Conservation (phyloP, 2,888 invertebrate species). For the Luffia ferchaultella region DNA sequence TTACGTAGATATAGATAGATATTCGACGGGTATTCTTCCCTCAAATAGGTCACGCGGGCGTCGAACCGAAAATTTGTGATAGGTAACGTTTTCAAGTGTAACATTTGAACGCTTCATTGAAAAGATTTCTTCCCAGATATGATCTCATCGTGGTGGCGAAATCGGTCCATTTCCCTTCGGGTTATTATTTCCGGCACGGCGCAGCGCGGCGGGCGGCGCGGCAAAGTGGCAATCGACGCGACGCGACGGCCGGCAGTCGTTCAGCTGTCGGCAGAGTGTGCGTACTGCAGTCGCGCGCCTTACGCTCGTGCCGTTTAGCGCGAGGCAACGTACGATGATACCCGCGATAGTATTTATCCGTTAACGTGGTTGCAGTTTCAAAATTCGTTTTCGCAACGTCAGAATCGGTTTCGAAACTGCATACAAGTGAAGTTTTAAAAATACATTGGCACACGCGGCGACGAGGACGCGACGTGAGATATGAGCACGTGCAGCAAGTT, state of each 20-base stretch:
- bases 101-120: not conserved
- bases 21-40: too few relatives aligned
- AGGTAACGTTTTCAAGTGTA: too few relatives aligned
- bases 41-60: not conserved
- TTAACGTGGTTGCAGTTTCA: conserved; percentile 9
- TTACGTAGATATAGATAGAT: too few relatives aligned
- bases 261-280: conserved; percentile 46
- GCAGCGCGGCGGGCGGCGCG: conserved; percentile 5
- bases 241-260: conserved; percentile 29
- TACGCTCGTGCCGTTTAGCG: conserved; percentile 15
- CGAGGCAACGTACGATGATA: not conserved
- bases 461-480: conserved; percentile 24
- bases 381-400: too few relatives aligned
- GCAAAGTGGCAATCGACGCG: conserved; percentile 1
- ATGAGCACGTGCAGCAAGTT: conserved; percentile 62
- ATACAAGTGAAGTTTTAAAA: conserved; percentile 65
- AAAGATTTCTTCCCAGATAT: conserved; percentile 27
- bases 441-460: conserved; percentile 48
- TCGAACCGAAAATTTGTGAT: not conserved
- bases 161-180: conserved; percentile 34
- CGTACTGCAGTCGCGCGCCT: conserved; percentile 20
- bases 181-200: conserved; percentile 23
- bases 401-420: conserved; percentile 49
- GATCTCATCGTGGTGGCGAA: conserved; percentile 25
- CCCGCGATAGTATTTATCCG: not conserved